Evolutionary conservation across 2,797 vertebrate genomes (phyloP).

Genomic region (Mionectes olivaceus): DNA sequence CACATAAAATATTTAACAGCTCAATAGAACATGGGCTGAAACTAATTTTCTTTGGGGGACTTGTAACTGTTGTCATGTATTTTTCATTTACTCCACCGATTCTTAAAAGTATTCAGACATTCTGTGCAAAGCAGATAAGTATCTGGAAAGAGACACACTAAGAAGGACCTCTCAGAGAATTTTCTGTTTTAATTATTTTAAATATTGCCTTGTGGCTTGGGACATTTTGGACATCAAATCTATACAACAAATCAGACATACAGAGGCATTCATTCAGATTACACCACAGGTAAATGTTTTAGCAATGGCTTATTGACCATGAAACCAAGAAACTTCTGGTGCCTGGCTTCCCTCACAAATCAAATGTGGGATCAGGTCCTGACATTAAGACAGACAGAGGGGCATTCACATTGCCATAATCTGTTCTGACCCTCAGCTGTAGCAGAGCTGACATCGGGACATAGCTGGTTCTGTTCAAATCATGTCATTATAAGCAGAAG

Average conservation of each 20-base stretch:
- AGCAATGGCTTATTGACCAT: not conserved
- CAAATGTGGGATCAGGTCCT: not conserved
- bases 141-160: not conserved
- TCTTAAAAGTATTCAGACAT: not conserved
- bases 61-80: not conserved
- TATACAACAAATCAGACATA: not conserved
- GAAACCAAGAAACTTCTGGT: not conserved
- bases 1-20: slow-evolving; percentile 40
- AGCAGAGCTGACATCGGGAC: not conserved
- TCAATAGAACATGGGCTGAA: not conserved
- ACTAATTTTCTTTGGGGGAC: not conserved
- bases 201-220: not conserved
- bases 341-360: not conserved
- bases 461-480: not conserved
- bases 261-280: not conserved
- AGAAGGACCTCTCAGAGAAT: not conserved
- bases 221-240: not conserved
- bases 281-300: not conserved
- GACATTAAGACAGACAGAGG: not conserved
- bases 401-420: not conserved
- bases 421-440: not conserved
- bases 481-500: not conserved
- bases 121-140: not conserved
- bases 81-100: slow-evolving; percentile 18
- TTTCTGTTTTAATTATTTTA: not conserved